Evolutionary conservation across 2,797 vertebrate species (phyloP), one percentile per base, ranked within the genome.

Genomic region (Mionectes olivaceus): DNA sequence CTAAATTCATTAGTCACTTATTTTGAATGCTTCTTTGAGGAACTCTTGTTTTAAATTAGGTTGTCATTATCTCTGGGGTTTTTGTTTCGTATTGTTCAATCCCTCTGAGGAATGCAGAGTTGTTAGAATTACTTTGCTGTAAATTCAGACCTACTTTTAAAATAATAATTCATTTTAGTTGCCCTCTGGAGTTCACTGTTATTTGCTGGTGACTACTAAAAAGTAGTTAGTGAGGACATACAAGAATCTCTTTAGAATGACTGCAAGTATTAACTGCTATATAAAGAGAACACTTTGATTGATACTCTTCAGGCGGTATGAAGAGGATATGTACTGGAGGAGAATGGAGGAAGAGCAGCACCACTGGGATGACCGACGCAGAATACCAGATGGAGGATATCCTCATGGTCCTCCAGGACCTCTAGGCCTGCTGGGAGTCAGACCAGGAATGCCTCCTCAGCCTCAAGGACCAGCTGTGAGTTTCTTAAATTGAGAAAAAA

Each of bases 321-420:
- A 99, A 95, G 99, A 99, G 74, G 99, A 99, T 90, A 99, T 99
- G 99, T 99, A 99, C 97, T 99, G 99, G 99, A 98, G 99, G 80
- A 98, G 99, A 61, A 98, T 99, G 99, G 99, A 99, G 88, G 99
- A 99, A 90, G 99, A 99, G 35, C 99, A 99, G 33, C 99, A 99
- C 91, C 99, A 99, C 94, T 99, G 99, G 99, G 99, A 99, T 53
- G 99, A 99, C 5, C 98, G 99, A 5, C 99, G 99, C 22, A 98
- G 99, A 82, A 97, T 99, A 91, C 98, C 99, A 12, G 99, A 99
- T n/a, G 99, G 99, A 73, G 98, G 98, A 24, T 99, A 99, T 96
- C 99, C 98, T 57, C 99, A 99, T 83, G 99, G 99, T 14, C 99
- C 99, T 78, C 99, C 98, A 5, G 99, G 99, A 25, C 99, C 99